A percentile compares a stretch with the other conserved stretches of the same genome.
These are phyloP conservation scores for Lysandra bellargus DNA, from an alignment of 2,888 invertebrate species.

Conservation along the genomic window DNA sequence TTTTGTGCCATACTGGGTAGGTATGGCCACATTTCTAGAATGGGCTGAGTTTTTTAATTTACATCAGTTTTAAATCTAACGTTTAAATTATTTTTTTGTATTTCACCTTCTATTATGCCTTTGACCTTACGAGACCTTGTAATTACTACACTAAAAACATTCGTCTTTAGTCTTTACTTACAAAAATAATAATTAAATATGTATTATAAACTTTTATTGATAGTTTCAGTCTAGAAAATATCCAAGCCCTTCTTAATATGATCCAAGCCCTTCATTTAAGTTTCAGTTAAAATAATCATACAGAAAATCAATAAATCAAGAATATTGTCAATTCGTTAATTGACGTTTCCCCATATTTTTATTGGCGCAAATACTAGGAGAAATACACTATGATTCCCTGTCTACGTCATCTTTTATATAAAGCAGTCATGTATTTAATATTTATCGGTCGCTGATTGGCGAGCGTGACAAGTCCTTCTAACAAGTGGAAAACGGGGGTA, in stretches of 20 bases:
- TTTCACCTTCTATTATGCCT: not conserved
- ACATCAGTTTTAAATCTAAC: not conserved
- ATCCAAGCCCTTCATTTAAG: no score
- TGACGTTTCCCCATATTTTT: not conserved
- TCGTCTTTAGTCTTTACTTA: no score
- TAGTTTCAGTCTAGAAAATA: no score
- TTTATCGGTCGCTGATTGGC: constrained; percentile 46
- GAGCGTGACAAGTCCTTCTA: constrained; percentile 44
- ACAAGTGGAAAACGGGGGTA: constrained; percentile 49
- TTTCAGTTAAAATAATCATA: no score
- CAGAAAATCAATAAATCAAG: not conserved
- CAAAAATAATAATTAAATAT: no score
- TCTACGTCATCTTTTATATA: not conserved
- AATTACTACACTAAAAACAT: not conserved
- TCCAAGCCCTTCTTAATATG: no score
- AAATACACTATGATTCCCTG: not conserved
- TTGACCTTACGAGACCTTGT: not conserved
- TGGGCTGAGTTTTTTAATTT: not conserved
- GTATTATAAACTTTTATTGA: no score
- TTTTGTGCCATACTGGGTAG: constrained; percentile 9
- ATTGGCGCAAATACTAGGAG: not conserved
- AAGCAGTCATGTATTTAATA: constrained; percentile 15
- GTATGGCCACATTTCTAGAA: not conserved
- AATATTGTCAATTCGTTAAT: not conserved
- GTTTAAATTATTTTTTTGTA: not conserved